These are phyloP conservation scores for Clostera curtula DNA, from an alignment of 2,888 invertebrate genomes.

Conservation along the genomic window DNA sequence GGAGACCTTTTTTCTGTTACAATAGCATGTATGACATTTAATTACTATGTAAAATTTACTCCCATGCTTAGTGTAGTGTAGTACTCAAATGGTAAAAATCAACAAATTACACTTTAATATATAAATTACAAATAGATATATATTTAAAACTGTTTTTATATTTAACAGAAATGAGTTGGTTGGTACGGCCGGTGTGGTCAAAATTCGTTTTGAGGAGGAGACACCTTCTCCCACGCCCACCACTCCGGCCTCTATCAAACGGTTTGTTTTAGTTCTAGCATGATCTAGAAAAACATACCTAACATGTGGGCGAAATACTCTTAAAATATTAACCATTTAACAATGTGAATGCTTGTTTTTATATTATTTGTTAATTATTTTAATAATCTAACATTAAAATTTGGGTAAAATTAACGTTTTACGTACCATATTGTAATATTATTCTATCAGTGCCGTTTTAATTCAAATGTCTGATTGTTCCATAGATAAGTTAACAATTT, in stretches of 20 bases:
- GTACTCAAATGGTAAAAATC: conserved; percentile 2
- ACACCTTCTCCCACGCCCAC: conserved; percentile 67
- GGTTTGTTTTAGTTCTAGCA: conserved; percentile 64
- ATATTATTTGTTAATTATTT: not conserved
- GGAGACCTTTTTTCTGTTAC: too few species aligned
- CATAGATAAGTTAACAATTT: too few species aligned
- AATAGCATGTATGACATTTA: too few species aligned
- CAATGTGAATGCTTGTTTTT: conserved; percentile 1
- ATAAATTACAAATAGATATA: conserved; percentile 9
- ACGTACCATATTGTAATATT: too few species aligned
- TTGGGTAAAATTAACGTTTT: not conserved
- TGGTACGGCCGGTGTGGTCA: conserved; percentile 77
- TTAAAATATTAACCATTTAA: conserved; percentile 10
- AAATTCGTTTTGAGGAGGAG: conserved; percentile 71
- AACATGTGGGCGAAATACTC: conserved; percentile 48
- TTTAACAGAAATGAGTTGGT: conserved; percentile 77
- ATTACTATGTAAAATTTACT: conserved; percentile 1
- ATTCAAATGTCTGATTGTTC: too few species aligned
- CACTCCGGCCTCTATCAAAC: conserved; percentile 71
- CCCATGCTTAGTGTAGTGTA: conserved; percentile 1
- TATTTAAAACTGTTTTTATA: too few species aligned
- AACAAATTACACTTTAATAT: not conserved
- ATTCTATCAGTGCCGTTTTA: too few species aligned
- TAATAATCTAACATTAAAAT: not conserved
- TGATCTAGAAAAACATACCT: conserved; percentile 52